A percentile compares a stretch with the other conserved stretches of the same genome.
phyloP scores from a whole-genome alignment of 2,113 vertebrate genomes.

The Balaeniceps rex region DNA sequence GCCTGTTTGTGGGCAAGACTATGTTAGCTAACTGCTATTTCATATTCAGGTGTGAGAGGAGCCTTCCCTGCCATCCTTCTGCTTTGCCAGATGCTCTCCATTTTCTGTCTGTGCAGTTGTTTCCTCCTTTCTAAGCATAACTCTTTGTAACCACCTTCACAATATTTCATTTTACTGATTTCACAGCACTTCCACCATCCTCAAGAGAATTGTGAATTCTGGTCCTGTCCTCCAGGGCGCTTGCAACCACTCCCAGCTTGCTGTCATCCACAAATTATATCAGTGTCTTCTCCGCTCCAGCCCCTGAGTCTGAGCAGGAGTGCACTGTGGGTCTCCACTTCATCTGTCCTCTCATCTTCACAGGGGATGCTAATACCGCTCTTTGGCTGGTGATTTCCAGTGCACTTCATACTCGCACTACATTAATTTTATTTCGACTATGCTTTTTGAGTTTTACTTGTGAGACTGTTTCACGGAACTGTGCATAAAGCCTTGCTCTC shows the following conservation, averaged over 20 bases:
- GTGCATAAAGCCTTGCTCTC: accelerated
- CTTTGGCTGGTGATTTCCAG: background rate
- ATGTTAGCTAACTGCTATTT: background rate
- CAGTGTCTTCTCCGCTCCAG: background rate
- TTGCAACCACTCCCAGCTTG: background rate
- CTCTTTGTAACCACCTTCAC: background rate
- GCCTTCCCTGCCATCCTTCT: background rate
- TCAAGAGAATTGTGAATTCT: background rate
- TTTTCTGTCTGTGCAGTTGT: background rate
- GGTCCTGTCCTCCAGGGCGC: background rate
- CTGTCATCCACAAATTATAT: background rate
- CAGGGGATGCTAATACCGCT: accelerated
- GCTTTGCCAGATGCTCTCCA: background rate
- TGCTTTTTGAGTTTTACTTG: background rate
- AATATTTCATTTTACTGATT: background rate
- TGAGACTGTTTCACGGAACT: background rate
- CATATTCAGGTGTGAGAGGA: background rate
- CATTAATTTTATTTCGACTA: accelerated
- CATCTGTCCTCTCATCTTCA: background rate
- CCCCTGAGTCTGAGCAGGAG: background rate
- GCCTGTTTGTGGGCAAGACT: background rate
- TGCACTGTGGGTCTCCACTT: background rate
- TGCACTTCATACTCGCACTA: accelerated
- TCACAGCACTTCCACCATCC: background rate
- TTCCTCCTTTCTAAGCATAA: background rate